Percentiles rank a stretch among this genome's conserved stretches.
phyloP scores from a whole-genome alignment of 2,888 invertebrate genomes.

The Netelia inedita region DNA sequence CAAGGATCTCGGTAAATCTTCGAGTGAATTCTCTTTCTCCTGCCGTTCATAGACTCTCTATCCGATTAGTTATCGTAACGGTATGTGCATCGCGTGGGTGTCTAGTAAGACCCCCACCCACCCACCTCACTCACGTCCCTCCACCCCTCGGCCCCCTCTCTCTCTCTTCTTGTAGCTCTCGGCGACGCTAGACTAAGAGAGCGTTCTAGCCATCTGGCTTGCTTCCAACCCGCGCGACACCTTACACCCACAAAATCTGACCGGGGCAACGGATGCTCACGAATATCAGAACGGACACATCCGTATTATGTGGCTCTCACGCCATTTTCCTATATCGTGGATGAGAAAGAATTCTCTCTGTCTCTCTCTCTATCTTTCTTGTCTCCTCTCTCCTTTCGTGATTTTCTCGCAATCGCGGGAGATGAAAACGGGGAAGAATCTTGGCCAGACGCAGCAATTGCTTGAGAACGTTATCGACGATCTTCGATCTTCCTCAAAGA shows the following conservation, averaged over 20 bases:
- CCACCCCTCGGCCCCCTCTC: too few species aligned
- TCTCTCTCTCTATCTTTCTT: constrained; percentile 35
- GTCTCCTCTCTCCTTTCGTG: neutral
- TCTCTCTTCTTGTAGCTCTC: constrained; percentile 57
- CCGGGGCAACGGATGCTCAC: constrained; percentile 72
- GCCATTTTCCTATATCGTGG: constrained; percentile 43
- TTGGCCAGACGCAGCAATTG: constrained; percentile 7
- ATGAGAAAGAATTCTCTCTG: constrained; percentile 42
- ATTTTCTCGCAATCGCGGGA: constrained; percentile 38
- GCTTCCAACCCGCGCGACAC: constrained; percentile 82
- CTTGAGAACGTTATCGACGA: constrained; percentile 14
- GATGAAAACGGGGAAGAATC: constrained; percentile 27
- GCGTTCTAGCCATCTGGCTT: constrained; percentile 79
- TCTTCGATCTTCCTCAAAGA: constrained; percentile 55
- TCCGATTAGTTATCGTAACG: constrained; percentile 84
- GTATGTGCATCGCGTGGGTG: constrained; percentile 84
- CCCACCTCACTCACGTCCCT: too few species aligned
- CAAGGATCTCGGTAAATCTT: neutral
- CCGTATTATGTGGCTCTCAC: constrained; percentile 72
- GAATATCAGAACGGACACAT: constrained; percentile 64
- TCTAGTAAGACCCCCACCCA: constrained; percentile 43
- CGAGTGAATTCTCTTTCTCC: constrained; percentile 4
- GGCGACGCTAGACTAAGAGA: constrained; percentile 63
- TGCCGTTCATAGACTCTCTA: constrained; percentile 59
- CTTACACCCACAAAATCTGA: constrained; percentile 80